Conservation (phyloP, 1,140 invertebrate genomes). For the Cherax destructor region DNA sequence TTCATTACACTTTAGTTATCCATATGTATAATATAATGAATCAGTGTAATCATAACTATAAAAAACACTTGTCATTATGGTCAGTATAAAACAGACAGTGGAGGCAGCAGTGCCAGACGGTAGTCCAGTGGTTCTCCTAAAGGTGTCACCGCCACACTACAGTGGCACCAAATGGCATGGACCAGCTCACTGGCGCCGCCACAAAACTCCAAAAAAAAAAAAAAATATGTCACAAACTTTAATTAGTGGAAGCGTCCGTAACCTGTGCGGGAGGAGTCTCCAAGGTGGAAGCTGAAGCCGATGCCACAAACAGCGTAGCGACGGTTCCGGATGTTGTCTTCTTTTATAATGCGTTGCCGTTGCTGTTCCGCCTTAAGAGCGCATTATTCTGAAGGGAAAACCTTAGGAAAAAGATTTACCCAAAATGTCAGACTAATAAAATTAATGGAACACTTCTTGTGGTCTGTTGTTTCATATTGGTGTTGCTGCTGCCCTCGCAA, state of each 20-base stretch:
- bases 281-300: neutral
- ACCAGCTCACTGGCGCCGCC: neutral
- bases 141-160: neutral
- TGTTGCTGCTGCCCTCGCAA: neutral
- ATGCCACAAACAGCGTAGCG: slow-evolving; percentile 15
- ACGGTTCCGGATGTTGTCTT: slow-evolving; percentile 38
- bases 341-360: slow-evolving; percentile 58
- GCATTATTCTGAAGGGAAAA: slow-evolving; percentile 58
- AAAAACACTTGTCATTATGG: no score
- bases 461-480: slow-evolving; percentile 30
- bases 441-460: slow-evolving; percentile 49
- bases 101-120: no score
- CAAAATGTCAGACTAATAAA: slow-evolving; percentile 58
- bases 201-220: neutral
- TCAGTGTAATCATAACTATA: no score
- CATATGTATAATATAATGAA: no score
- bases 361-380: slow-evolving; percentile 48
- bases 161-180: neutral
- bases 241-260: slow-evolving; percentile 27
- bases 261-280: neutral
- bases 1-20: no score
- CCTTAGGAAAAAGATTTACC: slow-evolving; percentile 60
- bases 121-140: neutral
- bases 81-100: neutral
- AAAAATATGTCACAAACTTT: slow-evolving; percentile 45